These are phyloP conservation scores for Xestia c-nigrum DNA, from an alignment of 2,888 invertebrate species.

Conservation along the genomic window DNA sequence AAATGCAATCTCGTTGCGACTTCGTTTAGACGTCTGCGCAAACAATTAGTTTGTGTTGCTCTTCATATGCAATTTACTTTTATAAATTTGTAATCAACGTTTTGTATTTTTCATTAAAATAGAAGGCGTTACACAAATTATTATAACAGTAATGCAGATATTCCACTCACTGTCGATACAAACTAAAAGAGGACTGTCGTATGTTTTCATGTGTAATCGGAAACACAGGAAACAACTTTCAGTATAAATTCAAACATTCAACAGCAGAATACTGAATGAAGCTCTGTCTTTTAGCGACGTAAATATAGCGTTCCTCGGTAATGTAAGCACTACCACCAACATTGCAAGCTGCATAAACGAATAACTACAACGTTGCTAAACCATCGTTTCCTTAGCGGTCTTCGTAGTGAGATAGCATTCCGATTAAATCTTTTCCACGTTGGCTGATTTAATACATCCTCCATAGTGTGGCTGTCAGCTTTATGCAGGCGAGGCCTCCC, in stretches of 20 bases:
- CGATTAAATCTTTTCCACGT: conserved; percentile 63
- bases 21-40: conserved; percentile 72
- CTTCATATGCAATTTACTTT: conserved; percentile 64
- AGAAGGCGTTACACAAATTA: background rate
- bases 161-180: background rate
- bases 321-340: conserved; percentile 38
- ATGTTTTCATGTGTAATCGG: conserved; percentile 2
- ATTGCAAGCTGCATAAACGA: conserved; percentile 43
- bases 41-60: conserved; percentile 71
- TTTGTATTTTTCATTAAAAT: conserved; percentile 34
- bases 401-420: conserved; percentile 47
- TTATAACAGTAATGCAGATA: conserved; percentile 12
- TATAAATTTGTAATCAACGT: conserved; percentile 40
- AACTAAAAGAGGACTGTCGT: background rate
- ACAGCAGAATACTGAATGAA: conserved; percentile 4
- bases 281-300: conserved; percentile 4
- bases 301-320: conserved; percentile 11
- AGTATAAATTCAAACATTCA: background rate
- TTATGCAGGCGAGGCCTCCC: conserved; percentile 46
- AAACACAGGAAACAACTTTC: background rate
- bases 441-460: conserved; percentile 65
- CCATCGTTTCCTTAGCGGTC: conserved; percentile 39
- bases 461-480: conserved; percentile 54
- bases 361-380: conserved; percentile 32
- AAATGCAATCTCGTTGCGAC: conserved; percentile 77